Base-by-base conservation (phyloP, 2,888 invertebrate genomes). In the Trimorus sp. region DNA sequence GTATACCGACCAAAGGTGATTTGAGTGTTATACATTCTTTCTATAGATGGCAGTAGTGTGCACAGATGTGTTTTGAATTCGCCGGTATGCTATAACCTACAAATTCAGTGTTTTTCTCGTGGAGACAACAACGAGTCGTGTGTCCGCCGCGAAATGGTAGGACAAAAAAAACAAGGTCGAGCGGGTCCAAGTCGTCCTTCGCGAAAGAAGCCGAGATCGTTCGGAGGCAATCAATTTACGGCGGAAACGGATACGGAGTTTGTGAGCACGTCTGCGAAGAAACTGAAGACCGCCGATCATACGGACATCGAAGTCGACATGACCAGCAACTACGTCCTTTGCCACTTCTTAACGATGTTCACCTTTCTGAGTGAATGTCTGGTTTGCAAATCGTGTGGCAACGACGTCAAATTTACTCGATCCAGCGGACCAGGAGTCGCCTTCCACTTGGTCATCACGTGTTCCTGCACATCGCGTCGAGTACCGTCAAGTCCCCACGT, bases 371-470 rank as follows among this genome's bases (percentile, higher is more conserved):
- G 58, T 70, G 48, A 70, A 56, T 60, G 49, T 40, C 40, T 77
- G 14, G 59, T 65, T 11, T 77, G 62, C 45, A 77, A 63, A 36
- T 37, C 49, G n/a, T 77, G 77, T 70, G 42, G 37, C 60, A 40
- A 26, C 38, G 54, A 38, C 14, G 63, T 77, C 16, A 62, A 63
- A 36, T 77, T 77, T 49, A 40, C 36, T 48, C 62, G 77, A 12
- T n/a, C 63, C 36, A 4, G 0, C 12, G 53, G 36, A 60, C 53
- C 75, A 37, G 85, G 86, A 40, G 69, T 86, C 9, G 84, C 83
- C 42, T 87, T 86, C 58, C 83, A 86, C 71, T 79, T 85, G 63
- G 76, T 79, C 16, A 68, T 85, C 37, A 45, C n/a, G n/a, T 85
- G 83, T 78, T 42, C 54, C 40, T 85, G 85, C 77, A 84, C 82